Evolutionary conservation across 2,113 vertebrate species (phyloP), one percentile per base, ranked within the genome.

Genomic region (Pseudonaja textilis): DNA sequence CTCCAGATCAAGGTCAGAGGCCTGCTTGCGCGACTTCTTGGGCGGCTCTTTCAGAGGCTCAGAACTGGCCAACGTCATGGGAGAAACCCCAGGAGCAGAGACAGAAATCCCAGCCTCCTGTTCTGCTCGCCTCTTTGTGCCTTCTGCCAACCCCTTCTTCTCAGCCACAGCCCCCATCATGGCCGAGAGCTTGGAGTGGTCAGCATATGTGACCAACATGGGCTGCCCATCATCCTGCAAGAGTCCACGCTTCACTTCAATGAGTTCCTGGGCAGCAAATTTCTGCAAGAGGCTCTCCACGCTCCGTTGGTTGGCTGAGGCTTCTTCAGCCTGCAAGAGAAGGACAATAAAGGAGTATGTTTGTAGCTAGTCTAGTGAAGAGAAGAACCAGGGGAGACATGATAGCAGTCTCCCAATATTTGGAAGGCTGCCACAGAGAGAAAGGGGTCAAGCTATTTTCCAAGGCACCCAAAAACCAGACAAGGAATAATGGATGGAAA

Each of bases 251-350:
- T 97, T 96, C 47, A 99, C 98, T 93, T 99, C 99, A 1, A 99
- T 99, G 91, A 99, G 96, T 94, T 99, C 99, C 96, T 99, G 99
- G 90, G 99, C 99, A 0, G 99, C 98, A 96, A 99, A 99, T 87
- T 99, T 99, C 57, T 99, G 98, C 88, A 99, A 97, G 42, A 99
- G 98, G 93, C 99, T 99, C 96, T 98, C 98, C 93, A 99, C 99
- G 74, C 97, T 98, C 47, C 96, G 95, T 22, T 98, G 98, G 64
- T 97, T 97, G 39, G 98, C 98, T 20, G 98, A 96, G 18, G 97
- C 95, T 92, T 81, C 69, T 20, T 98, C 98, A n/a, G 98, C 96
- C 99, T 99, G 95, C 3, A 90, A 22, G 12, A 87, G 74, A 34
- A 18, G 87, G 54, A 61, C 3, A 92, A 26, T 91, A 95, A 22